Conservation (phyloP, 1,140 invertebrate genomes). For the Drosophila pseudoobscura region DNA sequence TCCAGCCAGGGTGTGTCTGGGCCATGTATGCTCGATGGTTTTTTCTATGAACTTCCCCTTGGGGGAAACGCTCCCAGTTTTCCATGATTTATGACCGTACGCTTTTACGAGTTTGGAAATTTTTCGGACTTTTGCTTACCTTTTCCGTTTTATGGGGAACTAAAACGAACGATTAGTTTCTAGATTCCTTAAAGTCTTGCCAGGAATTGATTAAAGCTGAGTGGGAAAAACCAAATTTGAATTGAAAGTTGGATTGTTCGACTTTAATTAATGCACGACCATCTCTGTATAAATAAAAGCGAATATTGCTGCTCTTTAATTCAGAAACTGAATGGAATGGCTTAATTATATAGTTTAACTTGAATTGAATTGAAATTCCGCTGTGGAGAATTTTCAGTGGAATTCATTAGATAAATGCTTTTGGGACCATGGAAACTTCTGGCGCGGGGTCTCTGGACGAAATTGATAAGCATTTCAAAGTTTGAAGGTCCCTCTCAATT, state of each 20-base stretch:
- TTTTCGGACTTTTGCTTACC: background rate
- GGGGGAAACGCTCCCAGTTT: background rate
- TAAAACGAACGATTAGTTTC: no score
- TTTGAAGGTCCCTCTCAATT: conserved; percentile 6
- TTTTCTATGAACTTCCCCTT: conserved; percentile 10
- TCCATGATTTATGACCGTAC: conserved; percentile 18
- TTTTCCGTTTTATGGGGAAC: conserved; percentile 2
- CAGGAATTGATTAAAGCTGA: no score
- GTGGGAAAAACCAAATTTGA: no score
- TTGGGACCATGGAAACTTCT: conserved; percentile 15
- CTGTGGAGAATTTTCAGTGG: background rate
- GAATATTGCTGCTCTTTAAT: no score
- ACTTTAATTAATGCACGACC: no score
- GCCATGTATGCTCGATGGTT: background rate
- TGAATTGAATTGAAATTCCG: background rate
- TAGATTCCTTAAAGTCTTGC: no score
- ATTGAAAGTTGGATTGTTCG: no score
- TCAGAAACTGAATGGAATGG: no score
- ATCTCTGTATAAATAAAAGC: no score
- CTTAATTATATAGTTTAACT: background rate
- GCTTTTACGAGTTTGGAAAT: background rate
- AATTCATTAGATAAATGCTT: background rate
- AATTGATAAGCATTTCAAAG: conserved; percentile 48
- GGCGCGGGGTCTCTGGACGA: background rate
- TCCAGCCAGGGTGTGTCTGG: no score